Base-by-base conservation (phyloP, 2,888 invertebrate genomes). In the Tachina lurida region DNA sequence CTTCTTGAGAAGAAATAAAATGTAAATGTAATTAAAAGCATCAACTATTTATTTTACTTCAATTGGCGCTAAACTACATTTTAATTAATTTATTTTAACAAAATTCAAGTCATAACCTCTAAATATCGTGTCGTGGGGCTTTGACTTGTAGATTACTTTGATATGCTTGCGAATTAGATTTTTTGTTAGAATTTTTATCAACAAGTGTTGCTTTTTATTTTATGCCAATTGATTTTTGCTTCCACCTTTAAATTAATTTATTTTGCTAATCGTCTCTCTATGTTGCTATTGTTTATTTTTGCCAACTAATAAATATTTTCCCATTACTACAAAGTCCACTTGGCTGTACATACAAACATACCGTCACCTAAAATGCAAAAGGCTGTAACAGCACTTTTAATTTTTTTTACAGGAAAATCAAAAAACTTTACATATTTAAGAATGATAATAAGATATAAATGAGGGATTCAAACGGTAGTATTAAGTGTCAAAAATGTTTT, bases 241-340 rank as follows among this genome's bases (percentile, higher is more conserved):
- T 82, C 22, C 47, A 56, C 62, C 45, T 71, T 63, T 58, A 52
- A 43, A 58, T 62, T 60, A 15, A 31, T 73, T 73, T 60, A 49
- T 76, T 54, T 77, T 19, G 47, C 43, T 45, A 54, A 63, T 74
- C 49, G 43, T 58, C 49, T 43, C 52, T 77, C 8, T 54, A 13
- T 54, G n/a, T 52, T 39, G 10, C 13, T 13, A 19, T 65, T 47
- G 63, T 58, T 65, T 12, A 41, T 19, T 60, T 70, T 45, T 49
- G 41, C 22, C 43, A 49, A 65, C 10, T 10, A 58, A 67, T 22
- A 74, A 31, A 68, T 41, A 43, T 74, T 84, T 78, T 84, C 81
- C 49, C 74, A 85, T 75, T 70, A 74, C 85, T 70, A 74, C 85
- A 85, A 85, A 85, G 82, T 85, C 78, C 85, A 82, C 47, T 82